Base-by-base conservation (phyloP, 2,797 vertebrate species). In the Phoxinus dragarum region DNA sequence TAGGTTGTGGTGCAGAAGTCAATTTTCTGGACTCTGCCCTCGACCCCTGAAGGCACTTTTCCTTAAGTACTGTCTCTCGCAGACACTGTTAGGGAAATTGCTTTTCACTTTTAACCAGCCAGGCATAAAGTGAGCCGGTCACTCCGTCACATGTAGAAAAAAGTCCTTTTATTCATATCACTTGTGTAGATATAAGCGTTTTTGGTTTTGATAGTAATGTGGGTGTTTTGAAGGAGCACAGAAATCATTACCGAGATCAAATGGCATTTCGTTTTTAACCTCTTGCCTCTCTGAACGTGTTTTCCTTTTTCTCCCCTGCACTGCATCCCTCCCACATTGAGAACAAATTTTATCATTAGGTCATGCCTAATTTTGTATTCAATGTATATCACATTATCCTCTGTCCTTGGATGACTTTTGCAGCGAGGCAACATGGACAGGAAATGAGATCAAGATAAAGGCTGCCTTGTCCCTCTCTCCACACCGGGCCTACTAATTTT, bases 361-460 rank as follows among this genome's bases (percentile, higher is more conserved):
- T 93, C 88, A 86, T 90, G 90, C 90, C 90, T 94, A 91, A 93
- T 93, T 94, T 92, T 91, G 90, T 59, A 83, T 81, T 73, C 86
- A 91, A 91, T 84, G 89, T 90, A 92, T 90, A 94, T 95, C 85
- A 88, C 83, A 93, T 95, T 92, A 94, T 92, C 84, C 64, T 86
- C 88, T 92, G 88, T 93, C 90, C 91, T 92, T 84, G 84, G 89
- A 89, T 91, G 92, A 92, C 90, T 94, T 91, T 92, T 86, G 81
- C 80, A 9, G 14, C 34, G 78, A 91, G 40, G 82, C 36, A 54
- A 59, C 64, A 56, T 34, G 31, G 86, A 68, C 89, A 94, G 93
- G 94, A 94, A 94, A 94, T 93, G 91, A 93, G 90, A 88, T 89
- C 61, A 90, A 92, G 88, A 95, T 94, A 95, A 95, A 94, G 94